phyloP scores from a whole-genome alignment of 2,888 invertebrate species.

The Pachymerium ferrugineum region DNA sequence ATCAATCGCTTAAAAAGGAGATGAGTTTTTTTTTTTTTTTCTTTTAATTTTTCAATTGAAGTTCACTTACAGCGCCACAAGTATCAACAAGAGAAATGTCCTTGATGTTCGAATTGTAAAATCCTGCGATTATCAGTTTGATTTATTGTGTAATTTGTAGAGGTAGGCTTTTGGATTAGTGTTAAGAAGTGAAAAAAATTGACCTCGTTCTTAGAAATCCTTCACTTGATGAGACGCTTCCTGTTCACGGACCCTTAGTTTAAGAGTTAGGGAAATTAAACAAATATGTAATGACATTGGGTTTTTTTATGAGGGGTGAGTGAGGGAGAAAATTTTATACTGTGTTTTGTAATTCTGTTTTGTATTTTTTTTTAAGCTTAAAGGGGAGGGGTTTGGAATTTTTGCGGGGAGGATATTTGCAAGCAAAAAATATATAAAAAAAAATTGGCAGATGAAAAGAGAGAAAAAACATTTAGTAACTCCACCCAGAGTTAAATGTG shows the following conservation, averaged over 20 bases:
- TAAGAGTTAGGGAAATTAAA: too few species aligned
- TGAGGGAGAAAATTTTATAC: too few species aligned
- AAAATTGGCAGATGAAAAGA: not conserved
- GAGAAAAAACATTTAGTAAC: not conserved
- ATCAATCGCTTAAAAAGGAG: not conserved
- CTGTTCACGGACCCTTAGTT: not conserved
- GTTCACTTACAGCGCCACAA: too few species aligned
- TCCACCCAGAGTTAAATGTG: not conserved
- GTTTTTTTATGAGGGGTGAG: too few species aligned
- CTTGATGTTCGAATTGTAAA: too few species aligned
- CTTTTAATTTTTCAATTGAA: not conserved
- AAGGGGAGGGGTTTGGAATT: not conserved
- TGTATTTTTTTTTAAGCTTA: not conserved
- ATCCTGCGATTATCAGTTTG: not conserved
- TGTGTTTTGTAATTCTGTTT: not conserved
- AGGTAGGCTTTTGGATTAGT: not conserved
- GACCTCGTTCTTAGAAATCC: slow-evolving; percentile 11
- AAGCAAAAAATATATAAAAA: not conserved
- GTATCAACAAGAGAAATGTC: too few species aligned
- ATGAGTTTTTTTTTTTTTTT: not conserved
- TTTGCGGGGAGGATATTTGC: not conserved
- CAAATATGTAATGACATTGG: too few species aligned
- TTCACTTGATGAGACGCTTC: slow-evolving; percentile 7
- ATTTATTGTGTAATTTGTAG: not conserved
- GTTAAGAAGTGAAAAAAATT: not conserved